Conservation (phyloP, 2,113 vertebrate species). For the Forbesichthys agassizii region DNA sequence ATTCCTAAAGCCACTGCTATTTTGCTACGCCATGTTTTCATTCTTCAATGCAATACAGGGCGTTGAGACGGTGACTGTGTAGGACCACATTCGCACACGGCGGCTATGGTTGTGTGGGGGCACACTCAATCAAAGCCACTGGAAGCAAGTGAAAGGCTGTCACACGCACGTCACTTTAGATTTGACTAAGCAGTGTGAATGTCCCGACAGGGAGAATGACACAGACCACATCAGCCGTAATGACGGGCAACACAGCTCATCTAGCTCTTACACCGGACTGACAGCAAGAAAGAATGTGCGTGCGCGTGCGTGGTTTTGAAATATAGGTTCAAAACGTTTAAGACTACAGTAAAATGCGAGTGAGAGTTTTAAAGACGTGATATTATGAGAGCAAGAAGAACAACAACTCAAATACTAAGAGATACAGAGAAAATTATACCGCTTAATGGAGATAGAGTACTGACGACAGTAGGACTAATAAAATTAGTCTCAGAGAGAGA, state of each 20-base stretch:
- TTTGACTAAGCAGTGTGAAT: conserved; percentile 76
- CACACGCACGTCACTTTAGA: conserved; percentile 66
- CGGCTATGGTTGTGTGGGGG: conserved; percentile 50
- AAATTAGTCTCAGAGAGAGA: background rate
- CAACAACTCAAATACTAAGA: conserved; percentile 1
- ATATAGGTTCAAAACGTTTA: background rate
- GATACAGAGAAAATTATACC: background rate
- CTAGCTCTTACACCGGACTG: conserved; percentile 56
- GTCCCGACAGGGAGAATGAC: conserved; percentile 74
- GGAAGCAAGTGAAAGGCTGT: conserved; percentile 67
- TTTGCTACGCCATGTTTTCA: conserved; percentile 58
- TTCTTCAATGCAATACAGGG: background rate
- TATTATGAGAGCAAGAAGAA: background rate
- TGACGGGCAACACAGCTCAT: conserved; percentile 68
- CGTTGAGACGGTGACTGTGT: too few relatives aligned
- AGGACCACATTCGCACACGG: conserved; percentile 52
- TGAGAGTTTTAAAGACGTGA: background rate
- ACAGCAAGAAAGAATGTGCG: conserved; percentile 53
- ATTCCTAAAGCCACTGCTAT: conserved; percentile 70
- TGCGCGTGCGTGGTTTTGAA: conserved; percentile 13
- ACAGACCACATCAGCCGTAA: conserved; percentile 74
- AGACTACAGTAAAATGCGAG: conserved; percentile 26
- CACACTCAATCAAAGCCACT: conserved; percentile 67
- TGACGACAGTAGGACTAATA: too few relatives aligned
- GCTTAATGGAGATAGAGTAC: too few relatives aligned